Conservation (phyloP, 1,140 invertebrate species). For the Acromyrmex heyeri region DNA sequence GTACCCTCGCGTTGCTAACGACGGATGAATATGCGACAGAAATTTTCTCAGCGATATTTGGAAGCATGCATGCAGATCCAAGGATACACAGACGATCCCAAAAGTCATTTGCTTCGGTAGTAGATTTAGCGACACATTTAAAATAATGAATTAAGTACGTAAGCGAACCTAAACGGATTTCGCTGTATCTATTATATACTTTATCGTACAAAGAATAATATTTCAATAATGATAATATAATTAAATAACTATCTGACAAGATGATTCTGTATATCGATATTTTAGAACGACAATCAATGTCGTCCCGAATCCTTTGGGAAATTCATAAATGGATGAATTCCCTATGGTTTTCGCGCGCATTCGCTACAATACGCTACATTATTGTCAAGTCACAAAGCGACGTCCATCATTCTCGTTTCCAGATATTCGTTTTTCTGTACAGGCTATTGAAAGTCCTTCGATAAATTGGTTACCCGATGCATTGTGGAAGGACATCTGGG, state of each 20-base stretch:
- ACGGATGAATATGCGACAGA: conserved; percentile 13
- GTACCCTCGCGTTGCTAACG: conserved; percentile 15
- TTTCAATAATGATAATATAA: background rate
- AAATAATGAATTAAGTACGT: background rate
- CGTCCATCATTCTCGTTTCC: background rate
- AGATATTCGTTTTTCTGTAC: background rate
- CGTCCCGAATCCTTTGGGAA: background rate
- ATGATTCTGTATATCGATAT: background rate
- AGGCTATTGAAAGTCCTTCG: conserved; percentile 19
- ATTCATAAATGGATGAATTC: conserved; percentile 11
- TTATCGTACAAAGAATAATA: background rate
- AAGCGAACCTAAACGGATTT: background rate
- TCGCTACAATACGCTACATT: background rate
- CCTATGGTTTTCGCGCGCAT: background rate
- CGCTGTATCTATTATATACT: too few relatives aligned
- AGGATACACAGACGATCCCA: background rate
- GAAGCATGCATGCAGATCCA: background rate
- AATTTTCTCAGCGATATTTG: conserved; percentile 21
- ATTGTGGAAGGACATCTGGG: background rate
- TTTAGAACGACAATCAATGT: background rate
- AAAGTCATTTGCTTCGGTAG: conserved; percentile 1
- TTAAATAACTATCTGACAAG: background rate
- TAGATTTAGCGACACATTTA: background rate
- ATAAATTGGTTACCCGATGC: background rate
- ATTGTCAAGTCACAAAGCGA: background rate